These are phyloP conservation scores for Xiphorhynchus erythropygius DNA, from an alignment of 2,797 vertebrate genomes.

Conservation along the genomic window DNA sequence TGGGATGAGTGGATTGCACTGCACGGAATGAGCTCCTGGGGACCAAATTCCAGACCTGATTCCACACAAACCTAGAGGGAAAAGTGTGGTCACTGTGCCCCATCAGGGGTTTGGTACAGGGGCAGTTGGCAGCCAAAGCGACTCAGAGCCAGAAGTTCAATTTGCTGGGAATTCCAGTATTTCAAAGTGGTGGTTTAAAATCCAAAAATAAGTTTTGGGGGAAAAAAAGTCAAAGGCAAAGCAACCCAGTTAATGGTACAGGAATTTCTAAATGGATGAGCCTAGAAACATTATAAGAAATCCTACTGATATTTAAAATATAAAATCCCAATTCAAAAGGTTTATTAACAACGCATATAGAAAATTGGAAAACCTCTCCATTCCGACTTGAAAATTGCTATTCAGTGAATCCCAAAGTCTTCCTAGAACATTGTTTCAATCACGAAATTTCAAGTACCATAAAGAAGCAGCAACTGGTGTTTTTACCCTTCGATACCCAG, in stretches of 20 bases:
- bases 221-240: neutral
- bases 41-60: neutral
- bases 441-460: neutral
- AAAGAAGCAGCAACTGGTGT: neutral
- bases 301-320: neutral
- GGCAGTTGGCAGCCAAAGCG: neutral
- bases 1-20: neutral
- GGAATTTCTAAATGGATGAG: neutral
- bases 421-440: neutral
- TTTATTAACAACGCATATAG: fast-evolving
- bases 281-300: neutral
- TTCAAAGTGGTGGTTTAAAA: neutral
- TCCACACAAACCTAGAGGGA: neutral
- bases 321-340: neutral
- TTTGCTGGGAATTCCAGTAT: neutral
- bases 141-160: neutral
- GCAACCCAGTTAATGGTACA: neutral
- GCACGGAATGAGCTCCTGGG: neutral
- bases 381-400: neutral
- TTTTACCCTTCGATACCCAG: neutral
- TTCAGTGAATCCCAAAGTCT: neutral
- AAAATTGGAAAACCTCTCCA: neutral
- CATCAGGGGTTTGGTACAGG: fast-evolving
- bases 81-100: neutral
- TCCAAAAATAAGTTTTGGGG: neutral